These are phyloP conservation scores for Pinna nobilis DNA, from an alignment of 1,140 invertebrate genomes.

Conservation along the genomic window DNA sequence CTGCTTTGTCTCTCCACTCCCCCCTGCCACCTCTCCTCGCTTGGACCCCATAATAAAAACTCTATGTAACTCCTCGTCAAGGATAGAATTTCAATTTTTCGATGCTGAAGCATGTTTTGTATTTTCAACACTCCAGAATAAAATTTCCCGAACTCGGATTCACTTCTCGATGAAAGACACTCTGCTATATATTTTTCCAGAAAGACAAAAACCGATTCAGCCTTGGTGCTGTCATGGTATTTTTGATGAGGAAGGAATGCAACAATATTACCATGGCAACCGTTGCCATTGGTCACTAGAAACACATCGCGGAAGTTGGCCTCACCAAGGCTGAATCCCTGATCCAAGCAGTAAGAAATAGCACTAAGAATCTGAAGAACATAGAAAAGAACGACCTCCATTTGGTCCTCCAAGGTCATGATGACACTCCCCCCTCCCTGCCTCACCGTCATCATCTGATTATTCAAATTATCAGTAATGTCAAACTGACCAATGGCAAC, in stretches of 20 bases:
- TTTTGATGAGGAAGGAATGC: slow-evolving; percentile 65
- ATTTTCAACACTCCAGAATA: slow-evolving; percentile 52
- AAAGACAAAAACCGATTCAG: slow-evolving; percentile 63
- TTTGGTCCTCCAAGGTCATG: slow-evolving; percentile 44
- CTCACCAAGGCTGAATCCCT: slow-evolving; percentile 63
- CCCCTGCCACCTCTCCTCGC: slow-evolving; percentile 36
- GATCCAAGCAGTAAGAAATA: slow-evolving; percentile 67
- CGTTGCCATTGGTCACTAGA: slow-evolving; percentile 54
- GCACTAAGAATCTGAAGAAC: slow-evolving; percentile 66
- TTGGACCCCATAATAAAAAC: slow-evolving; percentile 66
- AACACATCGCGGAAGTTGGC: slow-evolving; percentile 64
- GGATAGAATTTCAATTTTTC: slow-evolving; percentile 58
- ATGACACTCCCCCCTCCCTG: slow-evolving; percentile 36
- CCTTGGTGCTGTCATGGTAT: slow-evolving; percentile 48
- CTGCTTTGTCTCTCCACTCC: slow-evolving; percentile 47
- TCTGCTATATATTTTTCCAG: slow-evolving; percentile 60
- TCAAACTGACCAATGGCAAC: slow-evolving; percentile 61
- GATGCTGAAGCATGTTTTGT: slow-evolving; percentile 53
- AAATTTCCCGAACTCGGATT: slow-evolving; percentile 48
- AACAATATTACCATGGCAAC: slow-evolving; percentile 60
- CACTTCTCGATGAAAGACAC: slow-evolving; percentile 41
- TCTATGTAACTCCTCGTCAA: slow-evolving; percentile 62
- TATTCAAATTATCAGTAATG: slow-evolving; percentile 59
- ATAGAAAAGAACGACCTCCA: slow-evolving; percentile 57
- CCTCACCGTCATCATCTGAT: slow-evolving; percentile 57